Evolutionary conservation across 1,140 invertebrate genomes (phyloP), one percentile per base, ranked within the genome.

Genomic region (Drosophila nikananu): DNA sequence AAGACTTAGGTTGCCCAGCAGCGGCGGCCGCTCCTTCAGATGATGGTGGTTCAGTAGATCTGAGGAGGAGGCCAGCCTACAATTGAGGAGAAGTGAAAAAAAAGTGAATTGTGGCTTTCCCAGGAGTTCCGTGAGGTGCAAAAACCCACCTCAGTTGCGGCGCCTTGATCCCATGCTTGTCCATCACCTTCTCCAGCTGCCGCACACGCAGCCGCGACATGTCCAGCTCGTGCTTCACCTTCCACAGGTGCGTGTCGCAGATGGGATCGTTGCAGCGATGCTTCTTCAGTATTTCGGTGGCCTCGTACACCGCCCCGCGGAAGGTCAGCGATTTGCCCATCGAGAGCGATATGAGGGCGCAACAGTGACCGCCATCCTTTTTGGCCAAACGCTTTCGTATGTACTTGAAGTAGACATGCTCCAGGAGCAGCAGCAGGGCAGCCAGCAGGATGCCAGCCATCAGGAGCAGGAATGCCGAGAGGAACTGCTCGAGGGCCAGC

Each of bases 361-460:
- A 99, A 87, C 97, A 99, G 41, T 97, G 96, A 58, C 97, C 96
- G 51, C 96, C 95, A 86, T 98, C 97, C 58, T 97, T 97, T 93
- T 97, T 97, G 10, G 97, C 97, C 54, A 99, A 93, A 79, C 97
- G 96, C 89, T 97, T 96, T 35, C 98, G 95, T 58, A 97, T 95
- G 93, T 98, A 99, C 89, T 97, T 97, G 93, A 98, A 99, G 93
- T 99, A 99, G 30, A 99, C 93, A 93, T 99, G 96, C 93, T 99
- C 99, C n/a, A 98, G 92, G 5, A 97, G 93, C 10, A 99, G 94
- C 46, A 99, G 94, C 9, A 98, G 79, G 0, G 97, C 95, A 0
- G 98, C 97, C 62, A 99, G 93, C 52, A 99, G 93, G 73, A 99
- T 98, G 35, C 99, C 99, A 62, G 96, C 97, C 94, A 98, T 98